Percentiles rank a stretch among this genome's conserved stretches.
Conservation (phyloP, 2,888 invertebrate species). For the Dryococelus australis region DNA sequence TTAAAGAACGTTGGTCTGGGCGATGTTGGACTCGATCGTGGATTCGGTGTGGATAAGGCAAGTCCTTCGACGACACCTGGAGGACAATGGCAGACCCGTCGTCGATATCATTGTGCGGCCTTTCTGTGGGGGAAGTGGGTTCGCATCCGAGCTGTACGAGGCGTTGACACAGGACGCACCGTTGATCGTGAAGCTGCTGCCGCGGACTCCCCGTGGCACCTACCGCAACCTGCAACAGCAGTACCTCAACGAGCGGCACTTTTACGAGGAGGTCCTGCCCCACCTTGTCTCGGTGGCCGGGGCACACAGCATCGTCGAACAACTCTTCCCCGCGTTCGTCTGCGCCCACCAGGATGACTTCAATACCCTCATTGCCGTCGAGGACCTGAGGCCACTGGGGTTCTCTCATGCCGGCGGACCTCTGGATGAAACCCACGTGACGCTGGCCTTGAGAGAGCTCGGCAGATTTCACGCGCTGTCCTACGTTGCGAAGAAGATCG, state of each 20-base stretch:
- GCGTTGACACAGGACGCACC: neutral
- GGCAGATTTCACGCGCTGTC: conserved; percentile 54
- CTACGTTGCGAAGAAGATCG: conserved; percentile 41
- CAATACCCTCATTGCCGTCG: neutral
- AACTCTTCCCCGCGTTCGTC: too few species aligned
- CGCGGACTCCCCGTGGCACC: neutral
- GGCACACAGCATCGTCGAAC: too few species aligned
- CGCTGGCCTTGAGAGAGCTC: conserved; percentile 47
- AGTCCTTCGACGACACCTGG: neutral
- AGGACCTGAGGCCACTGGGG: neutral
- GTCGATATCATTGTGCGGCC: neutral
- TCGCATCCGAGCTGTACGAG: neutral
- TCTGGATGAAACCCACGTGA: conserved; percentile 52
- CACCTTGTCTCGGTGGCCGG: neutral
- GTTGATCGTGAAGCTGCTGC: neutral
- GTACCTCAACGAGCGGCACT: neutral
- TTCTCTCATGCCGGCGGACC: conserved; percentile 66
- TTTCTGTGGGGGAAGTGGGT: neutral
- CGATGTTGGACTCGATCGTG: neutral
- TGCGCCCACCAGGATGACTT: neutral
- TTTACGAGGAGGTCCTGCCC: neutral
- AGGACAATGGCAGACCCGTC: neutral
- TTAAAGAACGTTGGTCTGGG: neutral
- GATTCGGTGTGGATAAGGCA: neutral
- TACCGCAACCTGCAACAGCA: neutral